Base-by-base conservation (phyloP, 2,797 vertebrate genomes). In the Macropus fuliginosus region DNA sequence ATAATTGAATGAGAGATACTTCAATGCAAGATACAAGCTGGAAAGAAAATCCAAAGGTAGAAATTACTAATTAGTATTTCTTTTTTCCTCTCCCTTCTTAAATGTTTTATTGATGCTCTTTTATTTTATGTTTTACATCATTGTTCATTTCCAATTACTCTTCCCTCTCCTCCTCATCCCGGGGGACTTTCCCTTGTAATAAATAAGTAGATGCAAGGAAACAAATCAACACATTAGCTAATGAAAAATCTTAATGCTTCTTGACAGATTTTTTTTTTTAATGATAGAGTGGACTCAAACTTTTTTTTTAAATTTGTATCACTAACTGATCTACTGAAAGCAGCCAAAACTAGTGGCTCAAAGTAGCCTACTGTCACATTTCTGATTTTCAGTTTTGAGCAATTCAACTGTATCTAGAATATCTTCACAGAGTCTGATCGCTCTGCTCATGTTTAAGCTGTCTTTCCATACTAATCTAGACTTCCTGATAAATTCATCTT, bases 11-110 rank as follows among this genome's bases (percentile, higher is more conserved):
- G 40, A 87, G n/a, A 46, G 21, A 87, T 87, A 27, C n/a, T 81
- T 87, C 40, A 66, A 46, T 91, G 40, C 56, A 93, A 54, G 95
- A 91, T 94, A 93, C 18, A 91, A 93, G 18, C 31, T 94, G 8
- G 52, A 94, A 94, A 93, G 91, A 93, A 90, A 95, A 57, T 87
- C 62, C 87, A 92, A 95, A 93, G 93, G 29, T 55, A 94, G 57
- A 34, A 28, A 56, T 95, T 95, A 62, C 74, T 94, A 28, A 91
- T 54, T 34, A 40, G 34, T 93, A 54, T 55, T 91, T 50, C 21
- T 90, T 95, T 46, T 27, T 5, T 46, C 3, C 29, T 34, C 2
- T n/a, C 62, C 16, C 31, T 34, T 34, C 12, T 34, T 34, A 62
- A 62, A 62, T 74, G 40, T 87, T 50, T 87, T 87, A 87, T 87